Percentiles rank a stretch among this genome's conserved stretches.
phyloP scores from a whole-genome alignment of 2,888 invertebrate species.

The Graphium colonna region DNA sequence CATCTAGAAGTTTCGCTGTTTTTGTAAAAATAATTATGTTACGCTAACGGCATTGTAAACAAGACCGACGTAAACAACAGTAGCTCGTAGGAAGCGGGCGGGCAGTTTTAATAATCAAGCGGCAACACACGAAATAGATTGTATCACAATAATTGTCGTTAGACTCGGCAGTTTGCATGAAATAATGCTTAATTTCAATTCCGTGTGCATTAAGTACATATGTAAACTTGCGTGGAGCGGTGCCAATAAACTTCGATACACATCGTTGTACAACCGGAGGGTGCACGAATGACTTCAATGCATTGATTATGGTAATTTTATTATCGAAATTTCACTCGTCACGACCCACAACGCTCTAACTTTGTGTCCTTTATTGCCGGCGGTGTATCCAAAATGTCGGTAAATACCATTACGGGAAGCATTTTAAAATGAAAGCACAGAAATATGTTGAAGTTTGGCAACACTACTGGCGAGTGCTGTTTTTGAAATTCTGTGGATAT shows the following conservation, averaged over 20 bases:
- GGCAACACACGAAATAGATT: conserved; percentile 46
- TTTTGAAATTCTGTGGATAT: too few species aligned
- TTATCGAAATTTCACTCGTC: conserved; percentile 66
- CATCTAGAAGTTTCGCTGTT: not conserved
- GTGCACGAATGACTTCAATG: conserved; percentile 58
- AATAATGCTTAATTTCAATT: conserved; percentile 75
- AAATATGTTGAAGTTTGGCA: too few species aligned
- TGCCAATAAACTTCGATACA: conserved; percentile 67
- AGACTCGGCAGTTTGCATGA: conserved; percentile 64
- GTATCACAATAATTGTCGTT: conserved; percentile 60
- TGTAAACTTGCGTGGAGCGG: conserved; percentile 59
- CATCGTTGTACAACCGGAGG: conserved; percentile 40
- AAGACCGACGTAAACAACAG: conserved; percentile 16
- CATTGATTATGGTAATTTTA: conserved; percentile 78
- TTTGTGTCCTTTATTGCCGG: conserved; percentile 17
- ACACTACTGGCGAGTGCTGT: too few species aligned
- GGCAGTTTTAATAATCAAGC: conserved; percentile 48
- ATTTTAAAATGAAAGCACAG: not conserved
- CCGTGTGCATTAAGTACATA: conserved; percentile 54
- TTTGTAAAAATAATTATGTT: not conserved
- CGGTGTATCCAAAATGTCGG: conserved; percentile 1
- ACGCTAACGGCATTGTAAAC: not conserved
- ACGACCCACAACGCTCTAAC: conserved; percentile 37
- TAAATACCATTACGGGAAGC: conserved; percentile 5
- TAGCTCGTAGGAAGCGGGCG: conserved; percentile 37